Percentiles rank a stretch among this genome's conserved stretches.
Evolutionary conservation across 1,140 invertebrate species (phyloP).

Genomic region (Colletes latitarsis): DNA sequence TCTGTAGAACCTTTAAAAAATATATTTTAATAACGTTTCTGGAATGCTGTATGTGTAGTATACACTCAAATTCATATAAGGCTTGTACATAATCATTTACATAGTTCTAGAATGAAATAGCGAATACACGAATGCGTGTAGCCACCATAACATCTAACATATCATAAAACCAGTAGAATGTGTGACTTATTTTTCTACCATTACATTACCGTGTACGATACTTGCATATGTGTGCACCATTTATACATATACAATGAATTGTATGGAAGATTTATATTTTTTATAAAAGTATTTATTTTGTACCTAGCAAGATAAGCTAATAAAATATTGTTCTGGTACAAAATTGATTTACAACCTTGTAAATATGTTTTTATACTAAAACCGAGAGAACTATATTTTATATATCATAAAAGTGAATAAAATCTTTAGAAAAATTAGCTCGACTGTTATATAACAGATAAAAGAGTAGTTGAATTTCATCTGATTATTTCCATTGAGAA

Average conservation of each 20-base stretch:
- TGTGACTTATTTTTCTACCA: conserved; percentile 53
- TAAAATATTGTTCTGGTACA: conserved; percentile 47
- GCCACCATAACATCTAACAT: background rate
- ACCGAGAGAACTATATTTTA: background rate
- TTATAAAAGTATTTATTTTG: conserved; percentile 68
- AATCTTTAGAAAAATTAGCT: background rate
- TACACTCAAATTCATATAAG: conserved; percentile 8
- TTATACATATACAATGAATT: conserved; percentile 24
- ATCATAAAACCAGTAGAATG: conserved; percentile 10
- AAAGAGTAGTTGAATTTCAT: background rate
- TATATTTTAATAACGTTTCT: conserved; percentile 31
- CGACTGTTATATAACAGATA: background rate
- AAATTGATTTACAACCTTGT: conserved; percentile 11
- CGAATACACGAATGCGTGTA: background rate
- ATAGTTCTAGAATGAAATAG: background rate
- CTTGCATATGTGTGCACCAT: conserved; percentile 23
- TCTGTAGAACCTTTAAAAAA: background rate
- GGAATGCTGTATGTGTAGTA: conserved; percentile 4
- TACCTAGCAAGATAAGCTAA: conserved; percentile 35
- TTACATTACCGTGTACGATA: conserved; percentile 19
- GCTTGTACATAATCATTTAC: conserved; percentile 39
- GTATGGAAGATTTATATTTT: conserved; percentile 68
- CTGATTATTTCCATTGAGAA: background rate
- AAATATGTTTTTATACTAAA: background rate
- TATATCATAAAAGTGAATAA: background rate